Percentiles rank a stretch among this genome's conserved stretches.
Evolutionary conservation across 2,113 vertebrate genomes (phyloP).

Genomic region (Aptenodytes forsteri): DNA sequence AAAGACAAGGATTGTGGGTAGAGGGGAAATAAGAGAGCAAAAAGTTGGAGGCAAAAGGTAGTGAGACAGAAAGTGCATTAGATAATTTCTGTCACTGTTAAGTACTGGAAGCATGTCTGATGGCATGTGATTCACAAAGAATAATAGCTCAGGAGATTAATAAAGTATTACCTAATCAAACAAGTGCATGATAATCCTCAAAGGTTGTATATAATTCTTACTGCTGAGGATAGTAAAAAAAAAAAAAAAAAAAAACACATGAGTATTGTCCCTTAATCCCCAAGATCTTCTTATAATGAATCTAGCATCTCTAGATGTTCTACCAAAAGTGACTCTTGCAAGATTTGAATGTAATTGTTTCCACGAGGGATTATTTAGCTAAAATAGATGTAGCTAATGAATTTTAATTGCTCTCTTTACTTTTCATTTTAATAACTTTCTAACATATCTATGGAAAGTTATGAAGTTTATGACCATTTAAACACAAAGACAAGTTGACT

Average conservation of each 20-base stretch:
- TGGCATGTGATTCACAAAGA: background rate
- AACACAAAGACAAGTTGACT: background rate
- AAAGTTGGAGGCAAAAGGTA: background rate
- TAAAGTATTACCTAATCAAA: background rate
- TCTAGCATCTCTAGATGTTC: background rate
- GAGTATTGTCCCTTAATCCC: background rate
- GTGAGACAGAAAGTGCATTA: background rate
- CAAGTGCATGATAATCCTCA: background rate
- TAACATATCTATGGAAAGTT: background rate
- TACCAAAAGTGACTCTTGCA: background rate
- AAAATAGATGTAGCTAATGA: background rate
- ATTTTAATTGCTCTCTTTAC: background rate
- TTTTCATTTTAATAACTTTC: background rate
- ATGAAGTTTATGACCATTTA: background rate
- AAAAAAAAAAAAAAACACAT: background rate
- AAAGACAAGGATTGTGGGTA: background rate
- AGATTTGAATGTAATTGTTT: background rate
- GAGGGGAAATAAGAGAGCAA: background rate
- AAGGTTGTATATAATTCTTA: background rate
- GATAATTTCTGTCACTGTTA: background rate
- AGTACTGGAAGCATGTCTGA: background rate
- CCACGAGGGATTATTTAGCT: background rate
- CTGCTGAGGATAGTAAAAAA: background rate
- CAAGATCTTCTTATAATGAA: background rate
- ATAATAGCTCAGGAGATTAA: background rate